Evolutionary conservation across 1,140 invertebrate genomes (phyloP).

Genomic region (Dufourea novaeangliae): DNA sequence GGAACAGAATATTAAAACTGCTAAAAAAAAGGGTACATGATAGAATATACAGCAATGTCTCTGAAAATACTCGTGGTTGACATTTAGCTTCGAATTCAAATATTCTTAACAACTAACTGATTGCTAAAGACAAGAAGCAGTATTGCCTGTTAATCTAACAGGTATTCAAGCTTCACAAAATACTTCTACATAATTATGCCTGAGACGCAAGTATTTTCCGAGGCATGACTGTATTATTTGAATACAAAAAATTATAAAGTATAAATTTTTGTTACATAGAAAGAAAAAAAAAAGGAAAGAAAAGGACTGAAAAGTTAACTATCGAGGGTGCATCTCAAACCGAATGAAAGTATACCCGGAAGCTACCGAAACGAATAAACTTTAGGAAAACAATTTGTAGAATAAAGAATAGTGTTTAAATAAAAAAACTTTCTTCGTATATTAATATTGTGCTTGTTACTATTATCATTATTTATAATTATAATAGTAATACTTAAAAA

Average conservation of each 20-base stretch:
- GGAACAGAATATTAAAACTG: constrained; percentile 53
- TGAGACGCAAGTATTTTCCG: not conserved
- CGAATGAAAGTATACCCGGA: not conserved
- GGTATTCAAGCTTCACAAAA: too few species aligned
- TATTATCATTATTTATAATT: not conserved
- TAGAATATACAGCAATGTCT: not conserved
- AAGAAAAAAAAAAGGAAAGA: constrained; percentile 14
- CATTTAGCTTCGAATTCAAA: not conserved
- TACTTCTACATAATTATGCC: too few species aligned
- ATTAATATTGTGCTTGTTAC: not conserved
- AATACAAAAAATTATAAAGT: not conserved
- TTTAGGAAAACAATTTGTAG: not conserved
- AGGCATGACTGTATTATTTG: not conserved
- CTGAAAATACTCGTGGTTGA: not conserved
- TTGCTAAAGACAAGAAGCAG: not conserved
- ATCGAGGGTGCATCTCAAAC: not conserved
- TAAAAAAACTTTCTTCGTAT: not conserved
- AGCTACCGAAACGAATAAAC: not conserved
- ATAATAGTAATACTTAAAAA: not conserved
- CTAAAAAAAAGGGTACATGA: constrained; percentile 45
- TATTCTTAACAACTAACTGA: not conserved
- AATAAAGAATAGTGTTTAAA: not conserved
- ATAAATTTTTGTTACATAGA: constrained; percentile 23
- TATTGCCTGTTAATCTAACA: too few species aligned
- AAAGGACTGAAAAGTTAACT: not conserved